phyloP scores from a whole-genome alignment of 2,888 invertebrate genomes.

The Melanchra persicariae region DNA sequence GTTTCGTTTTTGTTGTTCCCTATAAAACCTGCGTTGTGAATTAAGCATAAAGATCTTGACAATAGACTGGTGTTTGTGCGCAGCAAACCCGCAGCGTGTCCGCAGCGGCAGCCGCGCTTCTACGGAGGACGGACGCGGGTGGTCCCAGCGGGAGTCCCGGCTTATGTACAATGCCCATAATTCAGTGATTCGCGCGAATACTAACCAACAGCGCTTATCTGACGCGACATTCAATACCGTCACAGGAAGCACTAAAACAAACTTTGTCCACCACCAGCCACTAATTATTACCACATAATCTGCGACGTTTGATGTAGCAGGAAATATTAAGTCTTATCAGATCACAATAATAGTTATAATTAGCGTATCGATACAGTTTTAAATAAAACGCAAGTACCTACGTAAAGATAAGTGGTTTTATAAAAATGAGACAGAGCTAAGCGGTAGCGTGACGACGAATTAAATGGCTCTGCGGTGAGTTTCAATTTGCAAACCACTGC shows the following conservation, averaged over 20 bases:
- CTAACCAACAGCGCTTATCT: conserved; percentile 83
- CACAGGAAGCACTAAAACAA: conserved; percentile 84
- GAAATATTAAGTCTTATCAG: conserved; percentile 70
- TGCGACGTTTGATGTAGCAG: conserved; percentile 57
- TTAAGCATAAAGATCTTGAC: conserved; percentile 52
- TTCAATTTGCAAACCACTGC: conserved; percentile 84
- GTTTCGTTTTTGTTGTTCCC: conserved; percentile 26
- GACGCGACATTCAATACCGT: conserved; percentile 81
- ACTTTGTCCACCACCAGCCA: conserved; percentile 74
- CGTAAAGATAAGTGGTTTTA: conserved; percentile 3
- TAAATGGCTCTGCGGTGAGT: conserved; percentile 82
- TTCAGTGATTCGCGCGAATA: conserved; percentile 87
- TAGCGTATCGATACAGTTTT: conserved; percentile 6
- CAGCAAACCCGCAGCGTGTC: conserved; percentile 61
- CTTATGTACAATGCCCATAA: conserved; percentile 85
- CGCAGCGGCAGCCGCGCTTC: conserved; percentile 61
- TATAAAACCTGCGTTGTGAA: conserved; percentile 35
- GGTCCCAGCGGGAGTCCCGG: conserved; percentile 86
- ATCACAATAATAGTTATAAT: conserved; percentile 54
- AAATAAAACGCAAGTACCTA: background rate
- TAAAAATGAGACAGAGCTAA: conserved; percentile 48
- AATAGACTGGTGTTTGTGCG: conserved; percentile 58
- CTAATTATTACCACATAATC: conserved; percentile 51
- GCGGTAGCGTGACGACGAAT: conserved; percentile 82
- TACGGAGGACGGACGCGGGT: conserved; percentile 80